phyloP scores from a whole-genome alignment of 1,140 invertebrate genomes.

The Drosophila leontia region DNA sequence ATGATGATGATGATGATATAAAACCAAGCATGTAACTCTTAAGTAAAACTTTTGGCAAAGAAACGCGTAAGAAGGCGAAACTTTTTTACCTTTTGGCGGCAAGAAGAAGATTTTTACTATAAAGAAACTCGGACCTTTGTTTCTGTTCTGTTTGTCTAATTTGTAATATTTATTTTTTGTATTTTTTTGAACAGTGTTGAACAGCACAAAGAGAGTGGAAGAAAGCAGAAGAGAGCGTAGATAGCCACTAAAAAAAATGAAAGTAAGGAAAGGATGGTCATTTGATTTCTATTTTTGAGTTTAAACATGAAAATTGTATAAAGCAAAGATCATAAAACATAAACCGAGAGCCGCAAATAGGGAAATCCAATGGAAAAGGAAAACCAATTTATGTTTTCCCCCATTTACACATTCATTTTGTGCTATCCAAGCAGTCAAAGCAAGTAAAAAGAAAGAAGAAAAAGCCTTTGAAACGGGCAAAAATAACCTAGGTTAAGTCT shows the following conservation, averaged over 20 bases:
- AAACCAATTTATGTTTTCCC: conserved; percentile 28
- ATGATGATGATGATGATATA: conserved; percentile 36
- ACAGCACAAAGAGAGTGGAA: conserved; percentile 36
- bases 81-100: conserved; percentile 53
- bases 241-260: conserved; percentile 35
- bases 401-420: conserved; percentile 43
- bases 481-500: conserved; percentile 54
- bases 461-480: conserved; percentile 26
- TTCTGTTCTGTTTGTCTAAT: conserved; percentile 53
- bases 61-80: conserved; percentile 22
- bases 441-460: conserved; percentile 20
- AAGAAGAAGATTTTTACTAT: conserved; percentile 37
- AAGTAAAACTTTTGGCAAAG: conserved; percentile 39
- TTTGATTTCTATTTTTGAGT: conserved; percentile 31
- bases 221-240: conserved; percentile 21
- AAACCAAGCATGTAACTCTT: conserved; percentile 38
- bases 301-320: conserved; percentile 59
- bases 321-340: conserved; percentile 39
- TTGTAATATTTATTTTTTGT: conserved; percentile 58
- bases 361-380: conserved; percentile 11
- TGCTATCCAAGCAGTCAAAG: conserved; percentile 51
- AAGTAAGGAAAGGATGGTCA: conserved; percentile 8
- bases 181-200: conserved; percentile 42
- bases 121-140: conserved; percentile 26
- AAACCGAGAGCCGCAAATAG: conserved; percentile 3